Evolutionary conservation across 2,797 vertebrate genomes (phyloP), one percentile per base, ranked within the genome.

Genomic region (Typhlichthys subterraneus): DNA sequence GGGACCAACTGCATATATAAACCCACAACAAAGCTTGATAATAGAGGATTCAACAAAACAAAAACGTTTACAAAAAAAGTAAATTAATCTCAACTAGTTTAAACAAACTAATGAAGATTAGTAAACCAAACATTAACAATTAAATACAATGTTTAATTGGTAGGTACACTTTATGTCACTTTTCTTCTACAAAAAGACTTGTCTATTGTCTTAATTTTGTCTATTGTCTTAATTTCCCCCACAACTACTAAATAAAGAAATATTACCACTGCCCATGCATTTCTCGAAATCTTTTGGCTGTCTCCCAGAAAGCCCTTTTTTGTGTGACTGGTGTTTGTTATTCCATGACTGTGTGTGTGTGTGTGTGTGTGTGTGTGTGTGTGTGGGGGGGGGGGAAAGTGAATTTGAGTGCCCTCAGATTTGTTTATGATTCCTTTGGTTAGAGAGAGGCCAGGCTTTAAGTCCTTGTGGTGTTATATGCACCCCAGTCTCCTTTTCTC

Each of bases 291-390:
- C 80, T 79, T 84, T 87, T 91, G 89, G 86, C 86, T 17, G 77
- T 83, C 77, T 83, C 83, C 79, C 84, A 90, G 72, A 73, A 72
- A 70, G 59, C 1, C 19, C 23, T 79, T 81, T 78, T 74, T 88
- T 81, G 60, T 75, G 65, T 82, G 73, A 72, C 79, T 73, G 76
- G 82, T 87, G 84, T 86, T 89, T 91, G 86, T 90, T 90, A 85
- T 91, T 91, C 33, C 59, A 65, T 73, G 49, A 49, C 69, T 66
- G 53, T 52, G 12, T 61, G 53, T 65, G 45, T 45, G 67, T 59
- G 86, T 69, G 73, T 23, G 82, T 71, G 58, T 79, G 80, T 70
- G 74, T 79, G 80, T 70, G 74, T 17, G 76, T 79, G 79, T 3
- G 23, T 3, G 23, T 3, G 81, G 85, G 85, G 83, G 70, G 45